Base-by-base conservation (phyloP, 2,797 vertebrate species). In the Lithobates pipiens region DNA sequence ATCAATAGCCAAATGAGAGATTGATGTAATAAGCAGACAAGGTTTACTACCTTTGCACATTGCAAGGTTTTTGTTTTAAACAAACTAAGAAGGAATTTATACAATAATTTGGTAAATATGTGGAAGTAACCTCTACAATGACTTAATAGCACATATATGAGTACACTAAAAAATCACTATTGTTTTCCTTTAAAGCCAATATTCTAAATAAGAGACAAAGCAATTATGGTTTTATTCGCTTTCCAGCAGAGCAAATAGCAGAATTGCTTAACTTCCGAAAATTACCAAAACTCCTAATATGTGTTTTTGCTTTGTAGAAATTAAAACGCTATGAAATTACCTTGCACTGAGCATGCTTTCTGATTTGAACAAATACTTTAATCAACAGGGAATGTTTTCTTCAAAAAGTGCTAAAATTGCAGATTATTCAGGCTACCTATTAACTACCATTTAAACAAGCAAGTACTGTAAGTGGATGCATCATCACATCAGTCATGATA, bases 171-270 rank as follows among this genome's bases (percentile, higher is more conserved):
- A 18, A 50, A 18, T 15, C 15, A 16, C 13, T 15, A 16, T 50
- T 50, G 4, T 50, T 50, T 83, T 76, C 57, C 67, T 67, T 46
- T 54, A 27, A 29, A 54, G 63, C 27, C 67, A 68, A 76, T 67
- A 61, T 67, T 68, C 36, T 46, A 29, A 50, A 34, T 75, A 71
- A 3, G 10, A 80, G 67, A 57, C 78, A 80, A 70, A 80, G 69
- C 11, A 61, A 71, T 68, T 61, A 57, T 69, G 70, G 57, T 61
- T 80, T 54, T 54, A 54, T 54, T 54, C 57, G 16, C 23, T 80
- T 80, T 80, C 68, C 68, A 80, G 46, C 29, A 72, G 46, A 71
- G 68, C 29, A 80, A 54, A 80, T 80, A 71, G 23, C 70, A 80
- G 46, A 57, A 80, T 18, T 54, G 27, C 42, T 71, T 70, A 70